Evolutionary conservation across 2,113 vertebrate species (phyloP).

Genomic region (Lepisosteus oculatus): DNA sequence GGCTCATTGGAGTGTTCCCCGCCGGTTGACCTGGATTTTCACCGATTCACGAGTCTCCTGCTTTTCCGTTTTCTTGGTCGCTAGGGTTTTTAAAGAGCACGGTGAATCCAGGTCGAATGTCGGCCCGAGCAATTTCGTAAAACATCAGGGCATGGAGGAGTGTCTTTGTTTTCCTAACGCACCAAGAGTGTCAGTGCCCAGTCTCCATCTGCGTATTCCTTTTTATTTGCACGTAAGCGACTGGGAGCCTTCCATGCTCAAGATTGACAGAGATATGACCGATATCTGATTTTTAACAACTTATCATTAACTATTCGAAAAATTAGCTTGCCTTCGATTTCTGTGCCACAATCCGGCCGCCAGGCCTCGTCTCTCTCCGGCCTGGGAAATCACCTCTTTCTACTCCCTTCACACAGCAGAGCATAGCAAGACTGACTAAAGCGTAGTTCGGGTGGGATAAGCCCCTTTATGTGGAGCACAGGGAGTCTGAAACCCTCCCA

Average conservation of each 20-base stretch:
- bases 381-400: conserved; percentile 27
- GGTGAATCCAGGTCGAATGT: too few species aligned
- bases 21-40: background rate
- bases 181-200: conserved; percentile 14
- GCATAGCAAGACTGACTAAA: background rate
- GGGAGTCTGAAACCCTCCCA: background rate
- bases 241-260: background rate
- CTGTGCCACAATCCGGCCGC: background rate
- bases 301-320: too few species aligned
- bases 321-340: too few species aligned
- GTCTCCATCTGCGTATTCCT: conserved; percentile 7
- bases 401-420: conserved; percentile 17
- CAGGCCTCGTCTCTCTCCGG: conserved; percentile 3
- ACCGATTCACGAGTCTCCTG: background rate
- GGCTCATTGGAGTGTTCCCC: background rate
- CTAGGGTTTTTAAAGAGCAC: too few species aligned
- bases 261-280: too few species aligned
- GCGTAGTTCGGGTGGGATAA: background rate
- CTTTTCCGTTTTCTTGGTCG: background rate
- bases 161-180: conserved; percentile 12
- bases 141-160: background rate
- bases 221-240: background rate
- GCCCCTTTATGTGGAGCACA: background rate
- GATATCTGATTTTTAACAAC: too few species aligned
- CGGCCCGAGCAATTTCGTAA: conserved; percentile 22